Conservation (phyloP, 2,888 invertebrate genomes). For the Euplexia lucipara region DNA sequence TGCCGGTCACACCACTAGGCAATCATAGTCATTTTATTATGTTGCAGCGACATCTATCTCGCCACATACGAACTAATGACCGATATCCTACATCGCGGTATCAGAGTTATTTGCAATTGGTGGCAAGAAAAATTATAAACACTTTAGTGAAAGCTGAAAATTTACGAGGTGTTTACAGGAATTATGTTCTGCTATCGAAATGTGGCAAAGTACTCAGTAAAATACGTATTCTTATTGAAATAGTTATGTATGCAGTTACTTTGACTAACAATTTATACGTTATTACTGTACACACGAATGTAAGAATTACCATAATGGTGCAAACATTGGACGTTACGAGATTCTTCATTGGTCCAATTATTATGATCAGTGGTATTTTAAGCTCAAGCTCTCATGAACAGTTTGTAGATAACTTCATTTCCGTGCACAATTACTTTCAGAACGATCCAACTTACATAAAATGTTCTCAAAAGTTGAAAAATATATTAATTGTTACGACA, state of each 20-base stretch:
- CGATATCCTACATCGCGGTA: too few species aligned
- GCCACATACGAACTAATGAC: too few species aligned
- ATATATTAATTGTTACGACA: background rate
- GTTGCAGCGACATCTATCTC: too few species aligned
- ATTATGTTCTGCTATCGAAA: slow-evolving; percentile 1
- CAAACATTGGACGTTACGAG: slow-evolving; percentile 7
- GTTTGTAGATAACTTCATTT: slow-evolving; percentile 9
- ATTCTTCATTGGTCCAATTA: background rate
- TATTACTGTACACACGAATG: background rate
- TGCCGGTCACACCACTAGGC: too few species aligned
- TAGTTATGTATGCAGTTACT: background rate
- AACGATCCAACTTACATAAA: slow-evolving; percentile 4
- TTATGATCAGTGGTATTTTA: slow-evolving; percentile 2
- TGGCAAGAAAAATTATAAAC: slow-evolving; percentile 2
- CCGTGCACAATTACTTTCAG: background rate
- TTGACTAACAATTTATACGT: background rate
- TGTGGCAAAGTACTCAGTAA: background rate
- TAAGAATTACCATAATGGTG: background rate
- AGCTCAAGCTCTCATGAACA: slow-evolving; percentile 11
- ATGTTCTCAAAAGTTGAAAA: slow-evolving; percentile 13
- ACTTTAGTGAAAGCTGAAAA: slow-evolving; percentile 26
- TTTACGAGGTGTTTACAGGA: slow-evolving; percentile 30
- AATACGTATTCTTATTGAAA: slow-evolving; percentile 10
- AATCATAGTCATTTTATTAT: too few species aligned
- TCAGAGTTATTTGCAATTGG: too few species aligned